Evolutionary conservation across 1,140 invertebrate genomes (phyloP).

Genomic region (Penaeus japonicus): DNA sequence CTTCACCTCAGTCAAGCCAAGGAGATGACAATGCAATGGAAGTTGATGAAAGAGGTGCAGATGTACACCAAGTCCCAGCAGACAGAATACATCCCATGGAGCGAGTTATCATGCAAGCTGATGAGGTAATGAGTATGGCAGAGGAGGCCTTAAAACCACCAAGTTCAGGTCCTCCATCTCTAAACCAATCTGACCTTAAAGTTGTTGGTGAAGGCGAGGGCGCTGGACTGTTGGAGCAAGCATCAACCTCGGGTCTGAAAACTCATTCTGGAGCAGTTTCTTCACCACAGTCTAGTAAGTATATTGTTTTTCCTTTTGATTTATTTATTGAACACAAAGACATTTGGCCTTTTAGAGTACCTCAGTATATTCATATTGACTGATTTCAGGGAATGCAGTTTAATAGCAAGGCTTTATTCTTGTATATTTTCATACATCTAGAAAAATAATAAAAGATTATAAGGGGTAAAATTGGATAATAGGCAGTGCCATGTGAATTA

Average conservation of each 20-base stretch:
- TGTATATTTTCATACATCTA: too few species aligned
- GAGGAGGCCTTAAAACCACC: slow-evolving; percentile 20
- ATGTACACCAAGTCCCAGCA: too few species aligned
- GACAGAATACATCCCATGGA: not conserved
- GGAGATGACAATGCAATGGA: not conserved
- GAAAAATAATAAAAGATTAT: too few species aligned
- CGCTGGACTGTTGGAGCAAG: not conserved
- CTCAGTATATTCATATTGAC: too few species aligned
- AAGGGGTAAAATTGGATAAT: too few species aligned
- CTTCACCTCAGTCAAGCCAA: not conserved
- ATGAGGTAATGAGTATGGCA: slow-evolving; percentile 19
- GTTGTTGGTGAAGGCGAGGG: not conserved
- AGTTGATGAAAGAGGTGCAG: not conserved
- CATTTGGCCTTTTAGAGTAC: not conserved
- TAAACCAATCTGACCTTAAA: not conserved
- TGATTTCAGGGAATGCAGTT: too few species aligned
- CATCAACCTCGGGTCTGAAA: not conserved
- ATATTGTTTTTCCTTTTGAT: not conserved
- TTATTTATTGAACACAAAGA: not conserved
- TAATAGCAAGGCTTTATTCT: too few species aligned
- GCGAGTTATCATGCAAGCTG: slow-evolving; percentile 16
- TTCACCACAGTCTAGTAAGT: slow-evolving; percentile 20
- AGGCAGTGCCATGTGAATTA: not conserved
- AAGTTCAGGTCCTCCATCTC: not conserved
- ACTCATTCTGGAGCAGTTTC: not conserved